Evolutionary conservation across 2,797 vertebrate genomes (phyloP).

Genomic region (Avahi laniger): DNA sequence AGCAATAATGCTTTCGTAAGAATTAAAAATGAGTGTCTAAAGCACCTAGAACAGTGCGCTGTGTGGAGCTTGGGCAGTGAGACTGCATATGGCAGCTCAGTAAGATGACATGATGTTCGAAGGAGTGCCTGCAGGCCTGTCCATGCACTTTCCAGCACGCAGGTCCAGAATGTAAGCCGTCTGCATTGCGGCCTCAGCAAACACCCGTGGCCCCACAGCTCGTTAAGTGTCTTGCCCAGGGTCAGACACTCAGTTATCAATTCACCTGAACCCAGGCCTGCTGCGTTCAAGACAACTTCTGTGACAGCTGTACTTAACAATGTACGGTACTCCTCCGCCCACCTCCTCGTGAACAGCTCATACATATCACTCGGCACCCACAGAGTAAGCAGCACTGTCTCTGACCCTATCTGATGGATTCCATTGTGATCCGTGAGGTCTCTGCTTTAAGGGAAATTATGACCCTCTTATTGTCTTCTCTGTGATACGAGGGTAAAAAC

Average conservation of each 20-base stretch:
- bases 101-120: background rate
- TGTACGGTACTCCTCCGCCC: too few species aligned
- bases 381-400: background rate
- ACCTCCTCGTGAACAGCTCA: background rate
- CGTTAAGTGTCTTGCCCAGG: background rate
- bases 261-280: background rate
- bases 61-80: background rate
- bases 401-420: background rate
- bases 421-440: background rate
- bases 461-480: background rate
- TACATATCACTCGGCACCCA: background rate
- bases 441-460: slow-evolving; percentile 2
- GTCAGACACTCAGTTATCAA: background rate
- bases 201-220: background rate
- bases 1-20: background rate
- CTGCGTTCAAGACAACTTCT: background rate
- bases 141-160: background rate
- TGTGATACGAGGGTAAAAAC: background rate
- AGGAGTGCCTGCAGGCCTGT: background rate
- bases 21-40: slow-evolving; percentile 32
- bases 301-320: background rate
- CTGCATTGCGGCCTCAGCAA: background rate
- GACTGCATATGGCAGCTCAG: rapidly evolving
- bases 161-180: background rate
- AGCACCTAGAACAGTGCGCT: background rate